Evolutionary conservation across 2,888 invertebrate genomes (phyloP), one percentile per base, ranked within the genome.

Genomic region (Notodonta ziczac): DNA sequence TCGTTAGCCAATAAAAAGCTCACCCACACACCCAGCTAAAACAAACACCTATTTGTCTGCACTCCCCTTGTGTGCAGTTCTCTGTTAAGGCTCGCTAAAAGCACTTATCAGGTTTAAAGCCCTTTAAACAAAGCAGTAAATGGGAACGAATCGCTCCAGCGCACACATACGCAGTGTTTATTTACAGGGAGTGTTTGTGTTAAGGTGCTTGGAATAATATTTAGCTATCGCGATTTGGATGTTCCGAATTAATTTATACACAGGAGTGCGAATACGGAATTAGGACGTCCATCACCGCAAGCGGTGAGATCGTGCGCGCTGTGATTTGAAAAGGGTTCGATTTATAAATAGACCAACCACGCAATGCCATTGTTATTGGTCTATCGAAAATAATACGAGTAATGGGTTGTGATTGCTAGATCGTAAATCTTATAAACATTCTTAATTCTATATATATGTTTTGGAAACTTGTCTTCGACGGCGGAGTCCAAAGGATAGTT

Each of bases 51-150:
- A 63, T 65, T 53, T 61, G 48, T 64, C 61, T 62, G 51, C 53
- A 55, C 61, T 35, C 55, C 71, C 73, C 58, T 53, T 67, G 62
- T 65, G 74, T 64, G 63, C 67, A 64, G 58, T 57, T 62, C 61
- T 76, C 83, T 85, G 85, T 85, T 86, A 85, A 85, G 74, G 74
- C 63, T 62, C 76, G 81, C 77, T 82, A 78, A 85, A 84, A 87
- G 84, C 87, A 85, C 84, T 90, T 88, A 88, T 84, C 85, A 82
- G 83, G 72, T 85, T 86, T 85, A 85, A 87, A 90, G 83, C 86
- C 87, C 85, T 85, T 83, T 82, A 86, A 88, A 91, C 90, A 83
- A 88, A 90, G 90, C 87, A 84, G 88, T 91, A 87, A 88, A 88
- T 81, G 83, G 66, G 80, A 70, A 58, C 58, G 72, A 72, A 74